phyloP scores from a whole-genome alignment of 2,888 invertebrate genomes.

The Miltochrista miniata region DNA sequence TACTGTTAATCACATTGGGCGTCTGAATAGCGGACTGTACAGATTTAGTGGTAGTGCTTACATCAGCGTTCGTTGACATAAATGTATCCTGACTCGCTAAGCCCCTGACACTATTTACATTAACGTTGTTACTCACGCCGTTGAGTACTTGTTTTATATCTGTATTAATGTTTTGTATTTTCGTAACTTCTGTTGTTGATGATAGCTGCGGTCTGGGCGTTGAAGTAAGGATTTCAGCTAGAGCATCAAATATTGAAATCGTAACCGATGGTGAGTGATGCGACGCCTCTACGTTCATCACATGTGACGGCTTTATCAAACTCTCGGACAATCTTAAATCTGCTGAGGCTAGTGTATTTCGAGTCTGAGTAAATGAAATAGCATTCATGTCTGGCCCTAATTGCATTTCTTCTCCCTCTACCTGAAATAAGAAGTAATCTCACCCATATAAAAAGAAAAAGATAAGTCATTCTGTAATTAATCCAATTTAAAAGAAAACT shows the following conservation, averaged over 20 bases:
- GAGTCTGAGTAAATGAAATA: conserved; percentile 78
- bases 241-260: conserved; percentile 83
- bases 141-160: conserved; percentile 70
- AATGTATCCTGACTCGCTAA: conserved; percentile 61
- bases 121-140: conserved; percentile 80
- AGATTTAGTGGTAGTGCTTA: conserved; percentile 75
- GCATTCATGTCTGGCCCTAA: conserved; percentile 80
- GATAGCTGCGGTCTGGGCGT: conserved; percentile 76
- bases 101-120: conserved; percentile 76
- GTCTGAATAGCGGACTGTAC: conserved; percentile 77
- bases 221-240: conserved; percentile 83
- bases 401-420: conserved; percentile 81
- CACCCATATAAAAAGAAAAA: conserved; percentile 79
- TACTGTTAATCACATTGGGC: conserved; percentile 78
- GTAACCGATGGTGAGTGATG: conserved; percentile 83
- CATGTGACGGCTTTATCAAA: conserved; percentile 71
- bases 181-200: conserved; percentile 69
- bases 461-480: conserved; percentile 37
- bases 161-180: conserved; percentile 63
- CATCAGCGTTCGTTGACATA: conserved; percentile 57
- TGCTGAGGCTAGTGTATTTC: conserved; percentile 76
- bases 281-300: conserved; percentile 82
- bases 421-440: conserved; percentile 83
- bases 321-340: conserved; percentile 79
- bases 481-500: conserved; percentile 1